phyloP scores from a whole-genome alignment of 2,797 vertebrate species.

The Buphagus erythrorhynchus region DNA sequence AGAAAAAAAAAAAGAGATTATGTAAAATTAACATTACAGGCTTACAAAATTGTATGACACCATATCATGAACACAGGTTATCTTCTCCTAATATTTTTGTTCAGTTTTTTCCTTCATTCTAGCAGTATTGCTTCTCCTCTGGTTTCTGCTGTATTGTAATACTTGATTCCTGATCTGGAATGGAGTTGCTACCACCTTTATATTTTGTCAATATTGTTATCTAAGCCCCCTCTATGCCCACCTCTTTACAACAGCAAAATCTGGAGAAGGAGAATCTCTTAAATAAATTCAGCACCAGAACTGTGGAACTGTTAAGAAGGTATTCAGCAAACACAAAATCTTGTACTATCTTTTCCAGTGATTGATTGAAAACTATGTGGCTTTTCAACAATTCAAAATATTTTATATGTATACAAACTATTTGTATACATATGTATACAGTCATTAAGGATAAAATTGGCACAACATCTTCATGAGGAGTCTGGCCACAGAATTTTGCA shows the following conservation, averaged over 20 bases:
- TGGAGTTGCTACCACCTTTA: not conserved
- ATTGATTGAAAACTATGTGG: not conserved
- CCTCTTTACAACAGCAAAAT: not conserved
- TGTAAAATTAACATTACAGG: not conserved
- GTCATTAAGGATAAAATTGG: not conserved
- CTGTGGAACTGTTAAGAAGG: not conserved
- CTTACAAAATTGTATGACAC: not conserved
- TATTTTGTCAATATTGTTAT: not conserved
- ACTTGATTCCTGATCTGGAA: not conserved
- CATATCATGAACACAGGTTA: not conserved
- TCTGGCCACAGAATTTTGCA: not conserved
- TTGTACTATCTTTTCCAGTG: not conserved
- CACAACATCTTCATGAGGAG: not conserved
- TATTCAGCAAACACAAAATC: not conserved
- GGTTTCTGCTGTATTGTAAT: not conserved
- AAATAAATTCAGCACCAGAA: not conserved
- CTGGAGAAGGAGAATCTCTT: not conserved
- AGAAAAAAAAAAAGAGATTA: not conserved
- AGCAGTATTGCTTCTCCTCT: not conserved
- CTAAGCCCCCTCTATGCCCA: not conserved
- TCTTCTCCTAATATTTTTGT: not conserved
- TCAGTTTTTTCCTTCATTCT: not conserved
- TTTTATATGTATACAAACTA: not conserved
- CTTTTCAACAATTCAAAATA: not conserved
- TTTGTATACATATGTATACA: not conserved